Evolutionary conservation across 2,797 vertebrate genomes (phyloP), one percentile per base, ranked within the genome.

Genomic region (Propithecus deckenii): DNA sequence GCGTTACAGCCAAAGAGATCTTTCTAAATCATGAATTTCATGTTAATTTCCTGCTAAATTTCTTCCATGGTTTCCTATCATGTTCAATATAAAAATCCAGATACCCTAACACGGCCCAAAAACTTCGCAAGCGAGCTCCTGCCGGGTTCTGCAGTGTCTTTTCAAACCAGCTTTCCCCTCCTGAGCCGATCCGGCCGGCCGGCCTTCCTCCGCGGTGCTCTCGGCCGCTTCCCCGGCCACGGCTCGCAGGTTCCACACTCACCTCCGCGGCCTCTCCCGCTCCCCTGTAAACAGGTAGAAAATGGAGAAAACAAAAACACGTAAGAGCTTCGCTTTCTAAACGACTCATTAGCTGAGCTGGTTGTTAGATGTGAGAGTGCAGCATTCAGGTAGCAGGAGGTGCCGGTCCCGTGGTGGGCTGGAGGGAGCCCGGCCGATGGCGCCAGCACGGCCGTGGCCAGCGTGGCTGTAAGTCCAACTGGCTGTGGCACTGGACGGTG

Each of bases 381-480:
- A 5, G 8, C 14, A 1, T 52, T 63, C 32, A 28, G 23, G 18
- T 43, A 30, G 22, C 48, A 5, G 25, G 18, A 86, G 8, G 28
- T 81, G 0, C 1, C 18, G 32, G 52, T n/a, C 59, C 5, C 2
- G 0, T 6, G 14, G 9, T 17, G 18, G 13, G 1, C 17, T 32
- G 12, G 38, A n/a, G 11, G 5, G 43, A 32, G 15, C 7, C 1
- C 35, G 13, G 14, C 18, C 38, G 2, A 79, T 5, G 30, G 4
- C 8, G 28, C 43, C 18, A 38, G 14, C 4, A 0, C 0, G 6
- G 28, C 38, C 41, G 22, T 0, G 55, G 38, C 13, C 13, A 18
- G 17, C 3, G 3, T 15, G 20, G 25, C 2, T 5, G 5, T 38
- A 22, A 69, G 41, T 30, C 3, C 2, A 13, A 5, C 6, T 32